A percentile compares a stretch with the other conserved stretches of the same genome.
Evolutionary conservation across 1,140 invertebrate species (phyloP).

Genomic region (Whitmania pigra): DNA sequence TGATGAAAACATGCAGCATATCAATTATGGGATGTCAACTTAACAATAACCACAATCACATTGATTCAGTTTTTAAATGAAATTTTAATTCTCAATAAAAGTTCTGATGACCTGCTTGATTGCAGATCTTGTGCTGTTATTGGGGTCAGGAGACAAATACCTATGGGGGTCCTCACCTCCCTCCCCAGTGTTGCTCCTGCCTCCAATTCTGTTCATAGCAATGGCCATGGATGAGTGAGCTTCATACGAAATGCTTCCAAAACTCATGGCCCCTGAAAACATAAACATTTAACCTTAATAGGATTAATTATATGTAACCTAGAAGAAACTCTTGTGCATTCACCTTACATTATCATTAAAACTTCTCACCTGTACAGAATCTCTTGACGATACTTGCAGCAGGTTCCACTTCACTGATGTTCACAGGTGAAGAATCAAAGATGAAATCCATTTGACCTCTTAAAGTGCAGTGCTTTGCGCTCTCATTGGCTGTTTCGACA

Average conservation of each 20-base stretch:
- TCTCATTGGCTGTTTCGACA: conserved; percentile 71
- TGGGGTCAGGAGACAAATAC: conserved; percentile 62
- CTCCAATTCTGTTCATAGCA: conserved; percentile 90
- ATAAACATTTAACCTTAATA: background rate
- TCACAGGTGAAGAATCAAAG: conserved; percentile 55
- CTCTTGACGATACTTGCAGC: conserved; percentile 89
- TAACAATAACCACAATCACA: no score
- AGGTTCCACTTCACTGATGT: conserved; percentile 73
- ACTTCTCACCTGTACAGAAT: conserved; percentile 52
- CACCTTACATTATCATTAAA: background rate
- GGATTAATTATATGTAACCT: background rate
- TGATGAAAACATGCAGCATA: conserved; percentile 15
- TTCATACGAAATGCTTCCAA: conserved; percentile 82
- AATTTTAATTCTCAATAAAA: background rate
- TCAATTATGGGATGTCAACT: no score
- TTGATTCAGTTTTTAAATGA: no score
- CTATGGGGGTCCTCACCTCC: conserved; percentile 70
- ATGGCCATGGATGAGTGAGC: conserved; percentile 85
- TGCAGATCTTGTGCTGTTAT: conserved; percentile 54
- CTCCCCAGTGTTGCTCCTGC: conserved; percentile 93
- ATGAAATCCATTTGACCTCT: conserved; percentile 80
- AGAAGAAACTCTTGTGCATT: background rate
- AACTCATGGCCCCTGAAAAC: conserved; percentile 67
- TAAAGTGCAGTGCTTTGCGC: conserved; percentile 72
- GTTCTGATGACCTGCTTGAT: conserved; percentile 49